These are phyloP conservation scores for Microplitis manilae DNA, from an alignment of 2,888 invertebrate genomes.

Conservation along the genomic window DNA sequence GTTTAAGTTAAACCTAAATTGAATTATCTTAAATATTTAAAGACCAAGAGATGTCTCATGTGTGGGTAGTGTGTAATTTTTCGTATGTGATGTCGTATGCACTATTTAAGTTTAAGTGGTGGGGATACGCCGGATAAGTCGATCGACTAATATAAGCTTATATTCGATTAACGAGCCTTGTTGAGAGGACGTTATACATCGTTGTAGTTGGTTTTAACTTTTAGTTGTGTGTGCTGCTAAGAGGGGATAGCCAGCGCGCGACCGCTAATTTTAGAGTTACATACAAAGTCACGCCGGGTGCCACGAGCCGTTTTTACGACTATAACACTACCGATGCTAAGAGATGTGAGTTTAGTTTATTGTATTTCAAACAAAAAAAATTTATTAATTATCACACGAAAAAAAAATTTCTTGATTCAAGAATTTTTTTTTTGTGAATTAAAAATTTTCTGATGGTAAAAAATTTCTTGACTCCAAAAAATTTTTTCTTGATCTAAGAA, in stretches of 20 bases:
- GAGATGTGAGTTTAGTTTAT: constrained; percentile 10
- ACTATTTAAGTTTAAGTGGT: background rate
- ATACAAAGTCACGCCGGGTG: constrained; percentile 38
- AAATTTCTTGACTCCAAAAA: no score
- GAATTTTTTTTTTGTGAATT: no score
- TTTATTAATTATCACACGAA: background rate
- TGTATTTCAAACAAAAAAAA: background rate
- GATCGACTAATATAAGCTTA: constrained; percentile 1
- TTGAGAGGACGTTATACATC: background rate
- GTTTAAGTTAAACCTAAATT: no score
- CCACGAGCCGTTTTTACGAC: constrained; percentile 39
- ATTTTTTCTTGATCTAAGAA: no score
- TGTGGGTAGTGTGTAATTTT: no score
- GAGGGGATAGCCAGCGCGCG: constrained; percentile 23
- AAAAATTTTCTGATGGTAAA: no score
- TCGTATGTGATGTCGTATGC: no score
- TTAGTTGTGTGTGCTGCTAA: background rate
- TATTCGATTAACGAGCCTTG: constrained; percentile 13
- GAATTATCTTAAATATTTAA: no score
- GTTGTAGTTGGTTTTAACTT: background rate
- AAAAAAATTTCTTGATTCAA: no score
- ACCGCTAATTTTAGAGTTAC: constrained; percentile 43
- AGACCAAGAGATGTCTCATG: no score
- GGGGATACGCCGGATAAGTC: background rate
- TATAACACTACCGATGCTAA: constrained; percentile 20